Base-by-base conservation (phyloP, 2,797 vertebrate genomes). In the Euthynnus affinis region DNA sequence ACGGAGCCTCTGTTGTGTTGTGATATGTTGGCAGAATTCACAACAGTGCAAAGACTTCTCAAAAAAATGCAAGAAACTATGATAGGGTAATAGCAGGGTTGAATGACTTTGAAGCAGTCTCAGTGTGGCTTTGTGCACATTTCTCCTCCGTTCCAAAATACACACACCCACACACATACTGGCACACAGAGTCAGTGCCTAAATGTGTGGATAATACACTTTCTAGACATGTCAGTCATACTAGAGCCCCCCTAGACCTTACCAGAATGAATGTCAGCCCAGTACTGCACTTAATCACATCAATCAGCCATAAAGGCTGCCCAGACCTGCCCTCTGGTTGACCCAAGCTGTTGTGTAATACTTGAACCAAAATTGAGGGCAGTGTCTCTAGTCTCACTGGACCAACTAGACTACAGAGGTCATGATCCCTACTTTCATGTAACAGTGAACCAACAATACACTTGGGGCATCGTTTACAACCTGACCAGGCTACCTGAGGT, bases 271-370 rank as follows among this genome's bases (percentile, higher is more conserved):
- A 71, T 66, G 71, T 83, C 83, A 87, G 76, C 13, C 52, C 55
- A 55, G 23, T 37, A 27, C 73, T 68, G 42, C 76, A 4, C 70
- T 85, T 78, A 66, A 90, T 90, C 82, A 87, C 73, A 80, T 78
- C 86, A 83, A 81, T 82, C 84, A 75, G 76, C 81, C 84, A 69
- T 71, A 69, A 73, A 80, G 59, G 57, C 71, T 79, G 72, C 48
- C 65, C 70, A 57, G 84, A 82, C 58, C 69, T 92, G 93, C 67
- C 92, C 92, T 88, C 78, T 64, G 85, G 48, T 73, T 94, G 94
- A 94, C 91, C 93, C 84, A 6, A 34, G 82, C 81, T 91, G 89
- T 90, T 93, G 91, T 88, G 88, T 86, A 93, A 94, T 63, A 85
- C 86, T 80, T 84, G 65, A 91, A 84, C 85, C 77, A 84, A 88